Conservation (phyloP, 2,888 invertebrate genomes). For the Acanthosepion esculentum region DNA sequence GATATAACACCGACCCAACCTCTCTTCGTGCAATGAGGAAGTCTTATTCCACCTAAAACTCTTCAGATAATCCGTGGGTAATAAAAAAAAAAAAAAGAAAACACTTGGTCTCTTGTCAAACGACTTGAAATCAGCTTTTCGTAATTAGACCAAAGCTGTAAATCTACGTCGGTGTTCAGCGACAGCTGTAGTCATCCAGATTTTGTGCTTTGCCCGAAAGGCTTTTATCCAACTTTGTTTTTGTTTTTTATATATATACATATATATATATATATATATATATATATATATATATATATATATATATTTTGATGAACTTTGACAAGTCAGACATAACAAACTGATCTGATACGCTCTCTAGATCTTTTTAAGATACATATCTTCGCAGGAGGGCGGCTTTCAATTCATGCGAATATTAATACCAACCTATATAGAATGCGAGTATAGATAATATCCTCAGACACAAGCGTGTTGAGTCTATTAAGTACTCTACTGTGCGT, state of each 20-base stretch:
- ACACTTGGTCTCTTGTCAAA: neutral
- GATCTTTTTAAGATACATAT: neutral
- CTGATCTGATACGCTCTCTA: conserved; percentile 5
- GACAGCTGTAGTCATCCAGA: neutral
- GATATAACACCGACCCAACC: no score
- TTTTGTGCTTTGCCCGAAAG: neutral
- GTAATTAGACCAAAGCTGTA: neutral
- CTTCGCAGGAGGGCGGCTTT: neutral
- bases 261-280: no score
- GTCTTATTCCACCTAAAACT: neutral
- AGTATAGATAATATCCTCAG: neutral
- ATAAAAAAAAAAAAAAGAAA: neutral
- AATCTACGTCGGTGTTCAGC: neutral
- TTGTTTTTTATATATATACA: no score
- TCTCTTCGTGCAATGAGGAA: neutral
- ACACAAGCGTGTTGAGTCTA: neutral
- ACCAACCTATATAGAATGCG: neutral
- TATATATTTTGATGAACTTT: neutral
- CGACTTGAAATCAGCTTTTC: neutral
- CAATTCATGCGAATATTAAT: neutral
- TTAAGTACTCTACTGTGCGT: neutral
- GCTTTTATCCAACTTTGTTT: neutral
- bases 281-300: no score
- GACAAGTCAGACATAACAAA: conserved; percentile 6
- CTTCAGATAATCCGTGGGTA: neutral